Evolutionary conservation across 2,113 vertebrate species (phyloP).

Genomic region (Anthoscopus minutus): DNA sequence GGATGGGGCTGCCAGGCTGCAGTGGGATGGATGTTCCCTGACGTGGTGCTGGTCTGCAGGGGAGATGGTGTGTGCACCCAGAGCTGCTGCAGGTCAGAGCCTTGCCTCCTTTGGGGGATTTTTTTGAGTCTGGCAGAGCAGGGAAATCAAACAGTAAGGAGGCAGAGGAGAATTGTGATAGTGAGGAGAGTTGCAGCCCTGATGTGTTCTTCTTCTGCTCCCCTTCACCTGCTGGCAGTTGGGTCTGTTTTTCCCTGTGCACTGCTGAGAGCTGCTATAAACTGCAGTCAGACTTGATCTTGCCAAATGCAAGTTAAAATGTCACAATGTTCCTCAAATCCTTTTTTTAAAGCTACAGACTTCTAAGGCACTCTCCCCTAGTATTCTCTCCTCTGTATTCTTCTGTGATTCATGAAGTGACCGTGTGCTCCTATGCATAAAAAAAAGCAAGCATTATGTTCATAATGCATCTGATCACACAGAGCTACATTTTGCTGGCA

Average conservation of each 20-base stretch:
- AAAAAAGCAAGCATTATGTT: neutral
- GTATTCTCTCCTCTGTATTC: neutral
- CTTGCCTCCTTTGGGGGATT: neutral
- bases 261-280: neutral
- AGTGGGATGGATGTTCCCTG: too few species aligned
- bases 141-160: neutral
- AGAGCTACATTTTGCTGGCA: constrained; percentile 19
- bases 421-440: neutral
- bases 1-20: too few species aligned
- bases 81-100: neutral
- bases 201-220: neutral
- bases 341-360: neutral
- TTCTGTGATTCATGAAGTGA: constrained; percentile 14
- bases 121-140: neutral
- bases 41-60: accelerated
- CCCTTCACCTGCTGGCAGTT: neutral
- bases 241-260: neutral
- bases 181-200: neutral
- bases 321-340: neutral
- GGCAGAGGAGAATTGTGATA: neutral
- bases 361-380: neutral
- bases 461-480: neutral
- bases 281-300: neutral
- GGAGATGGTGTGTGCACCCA: neutral
- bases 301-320: constrained; percentile 24